Percentiles rank a stretch among this genome's conserved stretches.
phyloP scores from a whole-genome alignment of 2,113 vertebrate genomes.

The Ptychochromis oligacanthus region DNA sequence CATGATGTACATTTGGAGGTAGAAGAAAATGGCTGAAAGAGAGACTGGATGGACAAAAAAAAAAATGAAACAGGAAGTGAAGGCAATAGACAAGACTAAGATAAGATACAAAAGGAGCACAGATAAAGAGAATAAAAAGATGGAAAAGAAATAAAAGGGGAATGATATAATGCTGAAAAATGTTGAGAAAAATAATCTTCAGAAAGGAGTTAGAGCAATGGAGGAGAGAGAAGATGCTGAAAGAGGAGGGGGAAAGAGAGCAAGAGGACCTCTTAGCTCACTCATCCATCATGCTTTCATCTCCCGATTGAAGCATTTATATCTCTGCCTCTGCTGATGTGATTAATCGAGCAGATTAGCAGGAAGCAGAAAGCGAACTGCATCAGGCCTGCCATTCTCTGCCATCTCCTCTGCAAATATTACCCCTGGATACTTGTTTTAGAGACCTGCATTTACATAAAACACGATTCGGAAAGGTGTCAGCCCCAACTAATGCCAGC shows the following conservation, averaged over 20 bases:
- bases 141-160: background rate
- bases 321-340: constrained; percentile 46
- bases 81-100: background rate
- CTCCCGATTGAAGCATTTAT: constrained; percentile 66
- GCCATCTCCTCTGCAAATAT: constrained; percentile 46
- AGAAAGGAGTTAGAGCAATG: background rate
- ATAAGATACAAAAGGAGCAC: background rate
- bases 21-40: background rate
- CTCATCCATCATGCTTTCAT: constrained; percentile 66
- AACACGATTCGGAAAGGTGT: constrained; percentile 35
- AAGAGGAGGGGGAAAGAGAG: background rate
- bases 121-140: background rate
- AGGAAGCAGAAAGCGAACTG: constrained; percentile 40
- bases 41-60: background rate
- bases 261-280: constrained; percentile 49
- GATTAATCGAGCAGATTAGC: constrained; percentile 75
- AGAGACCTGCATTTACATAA: constrained; percentile 54
- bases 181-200: background rate
- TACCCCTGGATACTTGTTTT: constrained; percentile 50
- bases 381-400: constrained; percentile 5
- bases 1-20: background rate
- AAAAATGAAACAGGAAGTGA: background rate
- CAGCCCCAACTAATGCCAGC: constrained; percentile 35
- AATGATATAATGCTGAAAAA: background rate
- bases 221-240: background rate